phyloP scores from a whole-genome alignment of 1,140 invertebrate genomes.

The Colletes gigas region DNA sequence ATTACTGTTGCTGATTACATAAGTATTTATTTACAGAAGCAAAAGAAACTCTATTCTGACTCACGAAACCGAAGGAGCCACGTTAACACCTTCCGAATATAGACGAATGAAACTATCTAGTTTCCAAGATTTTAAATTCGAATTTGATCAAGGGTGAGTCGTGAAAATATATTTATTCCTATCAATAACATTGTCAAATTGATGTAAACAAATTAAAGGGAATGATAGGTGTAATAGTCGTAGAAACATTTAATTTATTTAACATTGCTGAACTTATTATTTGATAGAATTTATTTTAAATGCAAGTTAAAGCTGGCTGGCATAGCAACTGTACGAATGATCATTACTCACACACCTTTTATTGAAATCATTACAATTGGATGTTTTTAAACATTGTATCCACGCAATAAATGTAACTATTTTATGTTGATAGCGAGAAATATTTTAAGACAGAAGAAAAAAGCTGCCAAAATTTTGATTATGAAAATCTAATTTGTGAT shows the following conservation, averaged over 20 bases:
- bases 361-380: neutral
- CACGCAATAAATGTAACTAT: neutral
- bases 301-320: too few relatives aligned
- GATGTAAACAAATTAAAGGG: neutral
- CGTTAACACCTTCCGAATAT: conserved; percentile 72
- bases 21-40: conserved; percentile 4
- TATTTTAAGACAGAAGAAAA: neutral
- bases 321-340: neutral
- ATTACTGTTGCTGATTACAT: neutral
- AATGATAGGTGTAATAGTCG: neutral
- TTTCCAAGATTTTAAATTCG: conserved; percentile 46
- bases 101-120: conserved; percentile 53
- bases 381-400: neutral
- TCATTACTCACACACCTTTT: neutral
- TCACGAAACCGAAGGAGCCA: conserved; percentile 70
- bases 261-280: too few relatives aligned
- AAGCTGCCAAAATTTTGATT: neutral
- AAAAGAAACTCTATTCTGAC: conserved; percentile 44
- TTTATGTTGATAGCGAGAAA: conserved; percentile 10
- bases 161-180: neutral
- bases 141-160: conserved; percentile 41
- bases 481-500: conserved; percentile 6
- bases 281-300: too few relatives aligned
- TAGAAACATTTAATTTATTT: too few relatives aligned
- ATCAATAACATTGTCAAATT: neutral